A percentile compares a stretch with the other conserved stretches of the same genome.
phyloP scores from a whole-genome alignment of 2,113 vertebrate genomes.

The Ploceus nigricollis region DNA sequence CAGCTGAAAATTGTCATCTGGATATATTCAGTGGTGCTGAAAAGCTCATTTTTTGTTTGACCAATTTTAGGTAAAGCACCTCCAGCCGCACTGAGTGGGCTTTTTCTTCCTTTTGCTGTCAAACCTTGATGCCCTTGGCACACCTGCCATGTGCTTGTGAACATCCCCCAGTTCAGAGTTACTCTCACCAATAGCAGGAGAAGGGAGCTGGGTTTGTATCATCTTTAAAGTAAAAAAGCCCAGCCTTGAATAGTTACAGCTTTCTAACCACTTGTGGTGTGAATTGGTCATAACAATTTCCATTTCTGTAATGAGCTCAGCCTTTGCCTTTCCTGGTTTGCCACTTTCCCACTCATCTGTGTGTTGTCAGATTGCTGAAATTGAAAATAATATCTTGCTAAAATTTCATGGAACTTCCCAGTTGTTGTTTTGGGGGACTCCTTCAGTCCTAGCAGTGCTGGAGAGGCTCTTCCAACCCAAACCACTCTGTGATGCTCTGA shows the following conservation, averaged over 20 bases:
- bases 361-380: not conserved
- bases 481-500: not conserved
- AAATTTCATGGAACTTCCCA: not conserved
- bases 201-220: not conserved
- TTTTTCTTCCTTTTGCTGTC: not conserved
- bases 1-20: not conserved
- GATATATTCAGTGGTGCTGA: not conserved
- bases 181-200: not conserved
- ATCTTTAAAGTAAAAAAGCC: not conserved
- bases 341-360: not conserved
- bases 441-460: not conserved
- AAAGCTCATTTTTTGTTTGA: not conserved
- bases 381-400: not conserved
- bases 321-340: not conserved
- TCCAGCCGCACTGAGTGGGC: not conserved
- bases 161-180: not conserved
- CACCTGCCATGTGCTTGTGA: not conserved
- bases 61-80: not conserved
- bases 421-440: not conserved
- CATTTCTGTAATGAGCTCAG: not conserved
- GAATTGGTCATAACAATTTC: not conserved
- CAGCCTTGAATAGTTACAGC: not conserved
- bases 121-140: not conserved
- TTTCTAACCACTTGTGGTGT: not conserved
- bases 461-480: not conserved